phyloP scores from a whole-genome alignment of 53 echinoderm and acorn worm genomes.

The Actinopyga echinites region DNA sequence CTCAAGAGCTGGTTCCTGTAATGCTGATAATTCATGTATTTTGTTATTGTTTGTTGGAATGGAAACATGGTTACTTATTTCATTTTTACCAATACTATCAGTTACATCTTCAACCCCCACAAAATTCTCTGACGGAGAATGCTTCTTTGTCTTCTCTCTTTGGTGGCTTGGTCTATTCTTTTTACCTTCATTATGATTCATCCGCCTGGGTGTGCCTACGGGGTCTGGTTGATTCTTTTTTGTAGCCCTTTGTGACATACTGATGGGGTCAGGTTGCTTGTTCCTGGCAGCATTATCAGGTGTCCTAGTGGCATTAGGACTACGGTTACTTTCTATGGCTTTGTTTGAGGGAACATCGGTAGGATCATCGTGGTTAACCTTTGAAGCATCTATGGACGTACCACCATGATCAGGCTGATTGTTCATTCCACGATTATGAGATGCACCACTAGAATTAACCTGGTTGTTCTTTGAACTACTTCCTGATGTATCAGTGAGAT shows the following conservation, averaged over 20 bases:
- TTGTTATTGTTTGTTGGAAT: too few species aligned
- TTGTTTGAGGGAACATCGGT: background rate
- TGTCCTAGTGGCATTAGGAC: background rate
- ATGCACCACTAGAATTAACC: too few species aligned
- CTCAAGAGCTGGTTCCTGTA: background rate
- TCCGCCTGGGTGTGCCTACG: background rate
- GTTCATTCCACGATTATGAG: too few species aligned
- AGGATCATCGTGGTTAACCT: too few species aligned
- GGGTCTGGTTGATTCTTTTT: background rate
- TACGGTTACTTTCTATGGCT: background rate
- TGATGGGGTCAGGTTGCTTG: background rate
- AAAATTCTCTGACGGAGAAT: background rate
- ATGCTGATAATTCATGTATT: too few species aligned
- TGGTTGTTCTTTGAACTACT: too few species aligned
- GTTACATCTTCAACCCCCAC: too few species aligned
- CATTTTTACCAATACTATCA: too few species aligned
- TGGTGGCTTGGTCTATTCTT: background rate
- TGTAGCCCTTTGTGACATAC: background rate
- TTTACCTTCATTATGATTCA: background rate
- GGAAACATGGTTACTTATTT: too few species aligned
- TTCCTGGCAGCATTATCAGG: background rate
- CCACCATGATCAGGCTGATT: too few species aligned
- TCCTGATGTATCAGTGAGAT: too few species aligned
- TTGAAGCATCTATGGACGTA: too few species aligned
- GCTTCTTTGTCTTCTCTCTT: background rate